Evolutionary conservation across 2,113 vertebrate species (phyloP), one percentile per base, ranked within the genome.

Genomic region (Campylorhamphus procurvoides): DNA sequence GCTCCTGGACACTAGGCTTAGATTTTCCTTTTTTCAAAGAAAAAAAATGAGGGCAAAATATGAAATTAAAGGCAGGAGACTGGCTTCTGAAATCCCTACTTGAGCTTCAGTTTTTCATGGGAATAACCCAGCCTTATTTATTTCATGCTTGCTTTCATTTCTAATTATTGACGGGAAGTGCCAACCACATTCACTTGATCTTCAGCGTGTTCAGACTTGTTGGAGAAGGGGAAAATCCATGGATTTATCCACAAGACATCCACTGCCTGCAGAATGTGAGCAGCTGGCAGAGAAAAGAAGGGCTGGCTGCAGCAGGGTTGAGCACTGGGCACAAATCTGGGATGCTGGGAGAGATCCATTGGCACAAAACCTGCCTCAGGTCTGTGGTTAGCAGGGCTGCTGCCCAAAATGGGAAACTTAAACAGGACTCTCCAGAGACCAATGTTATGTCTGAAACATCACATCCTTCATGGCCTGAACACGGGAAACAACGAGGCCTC

Each of bases 121-220:
- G 86, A 87, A 64, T 56, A 93, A 78, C 53, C 69, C 75, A 85
- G 37, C 58, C 50, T 50, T 59, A 46, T 4, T 87, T 73, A 67
- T 83, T 96, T 93, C 63, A 77, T 58, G 72, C 46, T 93, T 90
- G 75, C 67, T 95, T 90, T 93, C 53, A 69, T 90, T 94, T 89
- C 88, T 92, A 86, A 88, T 94, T 93, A 92, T 63, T 89, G 80
- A 82, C 0, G 1, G 72, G 49, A 92, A 90, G 83, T 67, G 42
- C 68, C 68, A 84, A 35, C 59, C 37, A 29, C 68, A 67, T 74
- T 62, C 76, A 53, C 67, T 88, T 86, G 80, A 74, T 91, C 92
- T 93, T 95, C 7, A 60, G 69, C 29, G 0, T 44, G 88, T 59
- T 74, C 75, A 42, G 58, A 78, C 90, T 84, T 90, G 50, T 29